Base-by-base conservation (phyloP, 2,797 vertebrate genomes). In the Arctocebus calabarensis region DNA sequence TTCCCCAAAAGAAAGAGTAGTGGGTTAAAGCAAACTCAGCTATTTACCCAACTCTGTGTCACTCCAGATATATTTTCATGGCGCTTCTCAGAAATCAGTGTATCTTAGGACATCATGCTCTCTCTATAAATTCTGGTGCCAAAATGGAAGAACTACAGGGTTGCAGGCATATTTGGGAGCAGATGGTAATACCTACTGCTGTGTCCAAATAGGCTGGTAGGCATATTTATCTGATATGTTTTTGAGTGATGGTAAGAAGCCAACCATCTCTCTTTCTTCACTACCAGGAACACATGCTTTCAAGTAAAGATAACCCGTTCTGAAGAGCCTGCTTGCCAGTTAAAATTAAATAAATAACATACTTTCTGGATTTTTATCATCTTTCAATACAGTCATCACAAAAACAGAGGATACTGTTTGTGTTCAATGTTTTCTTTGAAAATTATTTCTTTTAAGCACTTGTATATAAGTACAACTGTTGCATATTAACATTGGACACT, bases 101-200 rank as follows among this genome's bases (percentile, higher is more conserved):
- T 96, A 97, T 98, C 97, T 97, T 97, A 94, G 94, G 95, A 97
- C 43, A 52, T 87, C 73, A 96, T 96, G 91, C 25, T 97, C 98
- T 97, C 68, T 61, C 97, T 90, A 93, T 94, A 75, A 96, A 97
- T 97, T 97, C 17, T 48, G 96, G 77, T 97, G 98, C 98, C 98
- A 98, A 98, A 97, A 97, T 92, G 92, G 88, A 98, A 97, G 84
- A 97, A 61, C 77, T 94, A 94, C 78, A 97, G 77, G 73, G 82
- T 87, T 97, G 68, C 79, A 98, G 98, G 96, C 98, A 96, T 98
- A 98, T 98, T 97, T 97, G 88, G 93, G 97, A 98, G 96, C 98
- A 98, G 98, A 98, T 98, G 98, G 98, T 96, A 96, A 97, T 98
- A 97, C 94, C 95, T 97, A 98, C 98, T 97, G 95, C 98, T 98